Conservation (phyloP, 2,888 invertebrate species). For the Philereme vetulata region DNA sequence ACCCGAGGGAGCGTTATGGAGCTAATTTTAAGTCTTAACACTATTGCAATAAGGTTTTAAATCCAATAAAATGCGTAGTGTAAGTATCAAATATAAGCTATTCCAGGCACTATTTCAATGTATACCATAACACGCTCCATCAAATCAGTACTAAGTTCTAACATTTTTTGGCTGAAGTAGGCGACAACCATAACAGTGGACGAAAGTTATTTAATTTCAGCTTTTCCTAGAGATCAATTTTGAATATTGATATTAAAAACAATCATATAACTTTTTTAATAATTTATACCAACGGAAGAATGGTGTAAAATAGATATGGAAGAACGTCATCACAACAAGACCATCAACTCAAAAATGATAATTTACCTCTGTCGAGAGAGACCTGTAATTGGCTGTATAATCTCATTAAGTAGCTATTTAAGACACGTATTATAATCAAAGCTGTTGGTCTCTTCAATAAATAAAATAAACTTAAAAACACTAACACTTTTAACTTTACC, state of each 20-base stretch:
- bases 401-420: no score
- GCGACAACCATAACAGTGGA: background rate
- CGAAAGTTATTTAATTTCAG: background rate
- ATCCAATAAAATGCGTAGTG: no score
- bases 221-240: background rate
- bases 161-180: slow-evolving; percentile 4
- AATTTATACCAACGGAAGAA: background rate
- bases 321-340: no score
- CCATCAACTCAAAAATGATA: no score
- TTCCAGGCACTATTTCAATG: background rate
- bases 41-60: background rate
- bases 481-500: no score
- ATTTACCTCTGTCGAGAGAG: no score
- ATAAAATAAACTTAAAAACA: no score
- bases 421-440: no score
- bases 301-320: no score
- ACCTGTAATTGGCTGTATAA: no score
- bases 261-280: background rate
- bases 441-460: no score
- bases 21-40: slow-evolving; percentile 1
- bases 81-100: no score
- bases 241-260: background rate
- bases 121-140: slow-evolving; percentile 1
- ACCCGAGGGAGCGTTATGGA: slow-evolving; percentile 6
- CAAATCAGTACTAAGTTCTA: background rate